These are phyloP conservation scores for Orthosia cruda DNA, from an alignment of 2,888 invertebrate species.

Conservation along the genomic window DNA sequence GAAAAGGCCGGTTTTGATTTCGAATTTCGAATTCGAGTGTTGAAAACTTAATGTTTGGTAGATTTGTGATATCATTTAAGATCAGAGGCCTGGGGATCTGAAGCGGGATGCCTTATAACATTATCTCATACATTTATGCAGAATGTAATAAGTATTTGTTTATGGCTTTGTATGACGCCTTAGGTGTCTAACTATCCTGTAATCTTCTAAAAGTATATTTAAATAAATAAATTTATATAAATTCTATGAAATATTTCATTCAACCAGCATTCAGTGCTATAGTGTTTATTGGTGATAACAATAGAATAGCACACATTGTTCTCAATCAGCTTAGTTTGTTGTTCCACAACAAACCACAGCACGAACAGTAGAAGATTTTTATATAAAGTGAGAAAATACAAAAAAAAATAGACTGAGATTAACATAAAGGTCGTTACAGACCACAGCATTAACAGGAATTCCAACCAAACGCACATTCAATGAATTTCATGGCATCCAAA, in stretches of 20 bases:
- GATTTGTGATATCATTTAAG: no score
- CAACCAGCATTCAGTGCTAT: slow-evolving; percentile 21
- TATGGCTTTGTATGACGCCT: no score
- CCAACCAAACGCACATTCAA: slow-evolving; percentile 15
- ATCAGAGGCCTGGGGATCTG: no score
- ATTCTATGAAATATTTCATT: neutral
- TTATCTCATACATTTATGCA: no score
- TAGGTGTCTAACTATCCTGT: no score
- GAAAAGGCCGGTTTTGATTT: neutral
- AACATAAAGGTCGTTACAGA: slow-evolving; percentile 16
- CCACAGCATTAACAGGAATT: slow-evolving; percentile 19
- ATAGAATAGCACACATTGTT: slow-evolving; percentile 39
- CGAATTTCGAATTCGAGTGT: neutral
- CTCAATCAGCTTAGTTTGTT: slow-evolving; percentile 14
- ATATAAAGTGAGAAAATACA: neutral
- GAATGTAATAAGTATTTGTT: no score
- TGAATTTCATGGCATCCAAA: slow-evolving; percentile 38
- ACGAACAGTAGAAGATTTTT: neutral
- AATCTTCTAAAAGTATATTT: no score
- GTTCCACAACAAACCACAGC: neutral
- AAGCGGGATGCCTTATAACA: no score
- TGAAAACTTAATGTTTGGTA: no score
- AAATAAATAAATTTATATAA: no score
- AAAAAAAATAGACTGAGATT: neutral
- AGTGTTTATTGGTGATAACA: slow-evolving; percentile 30